Conservation (phyloP, 2,888 invertebrate species). For the Tricholauxania praeusta region DNA sequence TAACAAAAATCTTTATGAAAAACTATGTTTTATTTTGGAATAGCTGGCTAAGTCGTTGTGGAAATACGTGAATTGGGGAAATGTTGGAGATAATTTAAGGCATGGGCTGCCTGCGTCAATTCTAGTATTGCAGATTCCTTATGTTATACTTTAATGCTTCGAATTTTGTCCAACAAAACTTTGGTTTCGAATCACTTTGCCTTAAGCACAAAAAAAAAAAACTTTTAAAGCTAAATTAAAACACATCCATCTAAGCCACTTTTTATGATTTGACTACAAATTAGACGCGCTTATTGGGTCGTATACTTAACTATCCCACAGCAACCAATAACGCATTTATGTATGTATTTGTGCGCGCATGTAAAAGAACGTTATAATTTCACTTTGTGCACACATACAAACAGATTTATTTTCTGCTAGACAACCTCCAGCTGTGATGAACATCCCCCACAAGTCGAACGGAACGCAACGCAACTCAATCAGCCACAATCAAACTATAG, state of each 20-base stretch:
- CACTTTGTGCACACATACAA: neutral
- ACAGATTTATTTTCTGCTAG: neutral
- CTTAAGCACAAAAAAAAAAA: no score
- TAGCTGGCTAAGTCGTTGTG: no score
- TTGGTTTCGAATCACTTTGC: no score
- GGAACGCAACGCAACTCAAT: neutral
- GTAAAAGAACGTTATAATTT: neutral
- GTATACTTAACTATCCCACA: neutral
- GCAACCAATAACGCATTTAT: no score
- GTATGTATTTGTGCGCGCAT: neutral
- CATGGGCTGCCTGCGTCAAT: no score
- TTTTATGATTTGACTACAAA: conserved; percentile 35
- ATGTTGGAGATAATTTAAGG: neutral
- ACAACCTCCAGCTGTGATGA: conserved; percentile 2
- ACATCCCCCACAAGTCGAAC: neutral
- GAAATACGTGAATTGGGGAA: no score
- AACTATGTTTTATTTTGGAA: no score
- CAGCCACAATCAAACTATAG: conserved; percentile 2
- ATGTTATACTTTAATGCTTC: no score
- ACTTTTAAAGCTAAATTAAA: no score
- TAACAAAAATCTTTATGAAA: neutral
- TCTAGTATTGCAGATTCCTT: no score
- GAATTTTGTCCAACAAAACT: no score
- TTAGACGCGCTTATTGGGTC: conserved; percentile 3
- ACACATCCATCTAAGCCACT: neutral